Base-by-base conservation (phyloP, 2,888 invertebrate species). In the Philopedon plagiatum region DNA sequence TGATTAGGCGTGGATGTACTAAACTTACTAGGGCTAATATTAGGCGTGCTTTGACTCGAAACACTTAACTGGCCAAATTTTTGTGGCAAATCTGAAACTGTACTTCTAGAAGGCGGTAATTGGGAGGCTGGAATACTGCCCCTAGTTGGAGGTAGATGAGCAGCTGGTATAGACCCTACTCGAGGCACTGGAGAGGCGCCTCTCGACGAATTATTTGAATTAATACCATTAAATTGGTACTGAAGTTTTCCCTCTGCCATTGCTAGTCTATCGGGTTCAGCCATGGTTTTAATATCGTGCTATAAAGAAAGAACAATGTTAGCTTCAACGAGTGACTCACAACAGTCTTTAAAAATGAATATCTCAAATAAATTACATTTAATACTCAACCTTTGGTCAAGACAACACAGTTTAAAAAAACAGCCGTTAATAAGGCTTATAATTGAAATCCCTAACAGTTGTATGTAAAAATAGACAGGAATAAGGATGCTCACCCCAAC, bases 141-240 rank as follows among this genome's bases (percentile, higher is more conserved):
- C 23, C 64, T 67, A 29, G 74, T 29, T 8, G 81, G 78, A 26
- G 84, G 83, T 46, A 83, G 74, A 71, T 82, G 81, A 23, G 81
- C 81, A 39, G 77, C 70, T 15, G 83, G 81, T 69, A 81, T 80
- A 37, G 77, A 75, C 23, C 81, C 78, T 23, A 78, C 68, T n/a
- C 81, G 77, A 11, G 86, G 85, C 7, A 73, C 49, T 49, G 74
- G 74, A 5, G 86, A 85, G 3, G 84, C 82, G 68, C 84, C 84
- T 71, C 86, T 80, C 11, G 86, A 86, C 7, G 85, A 85, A 71
- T 83, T 82, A 23, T 83, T 80, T 8, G 85, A 85, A 75, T 82
- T 82, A 32, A 84, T 75, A 13, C 85, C 85, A 77, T 85, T 85
- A 72, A 82, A 82, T 54, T 81, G 79, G 46, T 73, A 76, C 62